Evolutionary conservation across 1,140 invertebrate species (phyloP).

Genomic region (Papilio dardanus): DNA sequence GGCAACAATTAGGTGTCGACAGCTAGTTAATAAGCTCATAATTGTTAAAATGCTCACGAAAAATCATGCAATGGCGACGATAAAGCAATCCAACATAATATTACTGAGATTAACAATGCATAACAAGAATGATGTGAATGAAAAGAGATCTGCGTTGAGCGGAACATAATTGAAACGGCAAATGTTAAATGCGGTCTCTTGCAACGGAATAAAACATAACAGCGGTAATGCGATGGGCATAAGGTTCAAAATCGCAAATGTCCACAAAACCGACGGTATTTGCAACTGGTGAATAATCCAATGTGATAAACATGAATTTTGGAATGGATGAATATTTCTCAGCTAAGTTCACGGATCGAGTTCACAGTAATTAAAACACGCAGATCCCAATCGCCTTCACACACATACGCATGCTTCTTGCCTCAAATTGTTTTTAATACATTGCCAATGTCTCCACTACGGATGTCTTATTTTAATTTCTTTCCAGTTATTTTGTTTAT

Average conservation of each 20-base stretch:
- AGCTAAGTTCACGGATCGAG: conserved; percentile 19
- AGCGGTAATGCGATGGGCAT: conserved; percentile 7
- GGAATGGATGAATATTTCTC: conserved; percentile 27
- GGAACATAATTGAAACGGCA: conserved; percentile 30
- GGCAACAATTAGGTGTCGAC: conserved; percentile 23
- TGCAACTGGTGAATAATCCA: conserved; percentile 36
- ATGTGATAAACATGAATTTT: conserved; percentile 11
- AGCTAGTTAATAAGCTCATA: conserved; percentile 33
- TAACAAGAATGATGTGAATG: conserved; percentile 42
- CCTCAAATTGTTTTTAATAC: conserved; percentile 73
- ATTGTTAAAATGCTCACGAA: conserved; percentile 23
- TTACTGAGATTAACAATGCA: conserved; percentile 37
- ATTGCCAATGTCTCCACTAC: conserved; percentile 63
- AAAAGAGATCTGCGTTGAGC: conserved; percentile 57
- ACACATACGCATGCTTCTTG: conserved; percentile 85
- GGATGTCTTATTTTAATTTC: conserved; percentile 75
- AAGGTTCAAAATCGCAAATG: conserved; percentile 38
- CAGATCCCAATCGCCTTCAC: conserved; percentile 68
- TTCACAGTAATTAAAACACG: conserved; percentile 48
- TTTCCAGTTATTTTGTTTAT: conserved; percentile 70
- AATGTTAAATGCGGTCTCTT: conserved; percentile 37
- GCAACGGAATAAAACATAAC: conserved; percentile 17
- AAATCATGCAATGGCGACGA: conserved; percentile 44
- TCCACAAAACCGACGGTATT: not conserved
- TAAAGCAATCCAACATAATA: conserved; percentile 44